These are phyloP conservation scores for Peromyscus nudipes DNA, from an alignment of 2,797 vertebrate genomes.

Conservation along the genomic window DNA sequence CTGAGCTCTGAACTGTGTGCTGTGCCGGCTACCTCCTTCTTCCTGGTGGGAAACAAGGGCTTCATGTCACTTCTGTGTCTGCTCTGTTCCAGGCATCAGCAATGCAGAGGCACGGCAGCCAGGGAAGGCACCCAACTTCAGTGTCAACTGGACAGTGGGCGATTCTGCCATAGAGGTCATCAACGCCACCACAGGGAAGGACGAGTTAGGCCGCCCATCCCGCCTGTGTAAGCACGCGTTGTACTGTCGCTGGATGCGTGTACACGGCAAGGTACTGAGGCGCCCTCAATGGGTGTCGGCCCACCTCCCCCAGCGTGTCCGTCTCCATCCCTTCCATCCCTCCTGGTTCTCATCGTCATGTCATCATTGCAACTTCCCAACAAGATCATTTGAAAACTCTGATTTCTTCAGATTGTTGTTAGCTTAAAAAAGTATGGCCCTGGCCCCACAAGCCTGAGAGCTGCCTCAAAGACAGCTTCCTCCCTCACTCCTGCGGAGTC, in stretches of 20 bases:
- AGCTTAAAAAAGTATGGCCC: not conserved
- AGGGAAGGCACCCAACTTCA: conserved; percentile 98
- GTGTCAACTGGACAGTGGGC: conserved; percentile 97
- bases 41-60: not conserved
- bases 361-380: not conserved
- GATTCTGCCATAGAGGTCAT: conserved; percentile 95
- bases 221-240: conserved; percentile 97
- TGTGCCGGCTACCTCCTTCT: not conserved
- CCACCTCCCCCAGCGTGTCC: not conserved
- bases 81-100: conserved; percentile 93
- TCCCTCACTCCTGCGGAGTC: not conserved
- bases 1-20: not conserved
- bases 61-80: not conserved
- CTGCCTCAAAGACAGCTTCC: not conserved
- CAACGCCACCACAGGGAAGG: conserved; percentile 97
- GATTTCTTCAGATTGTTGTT: not conserved
- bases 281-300: not conserved
- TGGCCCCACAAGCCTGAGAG: not conserved
- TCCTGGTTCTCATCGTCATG: not conserved
- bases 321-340: not conserved
- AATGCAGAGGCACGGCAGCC: conserved; percentile 97
- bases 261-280: conserved; percentile 94
- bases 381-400: not conserved
- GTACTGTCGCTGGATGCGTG: conserved; percentile 96
- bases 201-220: conserved; percentile 96